phyloP scores from a whole-genome alignment of 2,113 vertebrate species.

The Mormyrus lacerda region DNA sequence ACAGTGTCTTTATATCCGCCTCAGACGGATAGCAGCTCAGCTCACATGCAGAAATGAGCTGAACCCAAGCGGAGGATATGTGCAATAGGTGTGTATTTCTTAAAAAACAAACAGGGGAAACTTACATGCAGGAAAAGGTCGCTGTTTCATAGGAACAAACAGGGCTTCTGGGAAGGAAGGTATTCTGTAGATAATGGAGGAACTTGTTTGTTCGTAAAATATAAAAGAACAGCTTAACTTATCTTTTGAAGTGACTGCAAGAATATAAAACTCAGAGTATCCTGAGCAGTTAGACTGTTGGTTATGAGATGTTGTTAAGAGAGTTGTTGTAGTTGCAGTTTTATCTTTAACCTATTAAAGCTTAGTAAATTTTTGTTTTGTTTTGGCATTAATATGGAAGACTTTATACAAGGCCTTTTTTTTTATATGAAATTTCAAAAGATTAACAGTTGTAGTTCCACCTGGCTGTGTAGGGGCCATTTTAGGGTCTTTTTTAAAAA shows the following conservation, averaged over 20 bases:
- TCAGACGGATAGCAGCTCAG: background rate
- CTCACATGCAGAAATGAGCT: background rate
- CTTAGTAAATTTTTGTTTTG: background rate
- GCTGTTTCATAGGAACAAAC: background rate
- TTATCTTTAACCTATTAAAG: background rate
- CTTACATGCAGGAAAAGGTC: background rate
- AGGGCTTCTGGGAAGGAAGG: background rate
- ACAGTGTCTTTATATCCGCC: background rate
- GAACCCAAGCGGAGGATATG: background rate
- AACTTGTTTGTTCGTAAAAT: background rate
- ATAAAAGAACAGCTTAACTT: background rate
- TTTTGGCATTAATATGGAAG: background rate
- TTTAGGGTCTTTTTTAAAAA: background rate
- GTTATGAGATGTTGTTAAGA: background rate
- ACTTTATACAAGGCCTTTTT: background rate
- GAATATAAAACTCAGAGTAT: background rate
- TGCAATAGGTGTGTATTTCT: background rate
- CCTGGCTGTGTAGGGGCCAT: background rate
- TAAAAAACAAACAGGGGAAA: background rate
- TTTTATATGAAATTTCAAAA: background rate
- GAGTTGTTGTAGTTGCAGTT: background rate
- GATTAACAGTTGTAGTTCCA: background rate
- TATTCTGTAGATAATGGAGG: background rate
- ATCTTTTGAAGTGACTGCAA: background rate
- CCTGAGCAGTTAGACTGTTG: background rate